Evolutionary conservation across 2,797 vertebrate genomes (phyloP).

Genomic region (Fringilla coelebs): DNA sequence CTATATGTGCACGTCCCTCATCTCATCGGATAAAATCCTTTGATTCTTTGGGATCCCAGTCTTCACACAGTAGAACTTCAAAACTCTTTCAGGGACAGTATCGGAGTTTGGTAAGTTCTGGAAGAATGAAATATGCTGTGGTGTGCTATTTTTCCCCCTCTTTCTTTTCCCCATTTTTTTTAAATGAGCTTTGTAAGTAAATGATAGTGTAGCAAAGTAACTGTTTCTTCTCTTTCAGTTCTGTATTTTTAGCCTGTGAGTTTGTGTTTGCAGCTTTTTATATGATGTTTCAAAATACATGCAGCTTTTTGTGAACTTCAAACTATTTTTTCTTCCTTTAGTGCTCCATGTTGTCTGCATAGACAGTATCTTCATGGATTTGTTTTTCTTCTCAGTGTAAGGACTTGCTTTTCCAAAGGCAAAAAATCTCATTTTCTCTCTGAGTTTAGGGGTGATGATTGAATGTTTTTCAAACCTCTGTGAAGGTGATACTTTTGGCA

Average conservation of each 20-base stretch:
- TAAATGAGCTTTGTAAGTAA: not conserved
- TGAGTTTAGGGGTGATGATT: not conserved
- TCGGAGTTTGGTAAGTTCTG: slow-evolving; percentile 91
- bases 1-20: slow-evolving; percentile 89
- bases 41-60: slow-evolving; percentile 90
- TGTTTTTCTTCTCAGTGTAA: not conserved
- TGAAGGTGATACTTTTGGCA: not conserved
- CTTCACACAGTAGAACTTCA: slow-evolving; percentile 87
- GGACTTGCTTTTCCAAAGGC: not conserved
- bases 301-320: not conserved
- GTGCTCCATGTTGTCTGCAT: not conserved
- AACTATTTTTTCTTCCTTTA: not conserved
- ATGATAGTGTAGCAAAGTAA: not conserved
- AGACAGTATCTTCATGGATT: not conserved
- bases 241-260: not conserved
- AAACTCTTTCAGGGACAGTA: slow-evolving; percentile 94
- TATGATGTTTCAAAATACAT: not conserved
- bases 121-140: not conserved
- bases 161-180: not conserved
- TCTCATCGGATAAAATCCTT: slow-evolving; percentile 96
- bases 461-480: not conserved
- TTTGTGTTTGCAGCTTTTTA: not conserved
- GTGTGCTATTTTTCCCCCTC: not conserved
- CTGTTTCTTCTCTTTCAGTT: not conserved
- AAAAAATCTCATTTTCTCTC: not conserved